Evolutionary conservation across 2,113 vertebrate genomes (phyloP).

Genomic region (Todiramphus chloris): DNA sequence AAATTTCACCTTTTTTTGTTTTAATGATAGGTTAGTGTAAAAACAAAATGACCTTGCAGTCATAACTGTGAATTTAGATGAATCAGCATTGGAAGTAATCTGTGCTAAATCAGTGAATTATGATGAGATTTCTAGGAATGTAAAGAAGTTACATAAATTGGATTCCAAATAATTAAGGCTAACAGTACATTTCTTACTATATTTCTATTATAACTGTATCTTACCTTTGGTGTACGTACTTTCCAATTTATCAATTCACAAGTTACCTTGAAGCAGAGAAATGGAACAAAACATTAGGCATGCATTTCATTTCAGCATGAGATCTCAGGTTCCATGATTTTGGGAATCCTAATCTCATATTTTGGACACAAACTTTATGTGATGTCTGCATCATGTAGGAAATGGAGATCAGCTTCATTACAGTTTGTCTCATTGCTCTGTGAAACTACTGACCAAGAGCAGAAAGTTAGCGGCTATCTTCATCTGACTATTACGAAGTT

Average conservation of each 20-base stretch:
- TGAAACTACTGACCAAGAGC: neutral
- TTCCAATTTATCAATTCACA: too few relatives aligned
- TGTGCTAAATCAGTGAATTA: neutral
- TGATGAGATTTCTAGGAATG: neutral
- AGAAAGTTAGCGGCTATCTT: neutral
- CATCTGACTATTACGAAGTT: neutral
- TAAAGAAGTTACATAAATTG: neutral
- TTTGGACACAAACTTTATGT: neutral
- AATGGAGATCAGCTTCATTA: neutral
- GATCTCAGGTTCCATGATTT: neutral
- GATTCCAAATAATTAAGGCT: neutral
- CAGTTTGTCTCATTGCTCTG: neutral
- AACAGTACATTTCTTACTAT: neutral
- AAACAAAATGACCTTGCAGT: neutral
- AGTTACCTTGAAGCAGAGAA: neutral
- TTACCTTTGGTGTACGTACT: neutral
- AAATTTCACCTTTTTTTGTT: neutral
- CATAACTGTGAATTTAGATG: neutral
- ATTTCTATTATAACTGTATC: neutral
- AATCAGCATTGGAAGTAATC: neutral
- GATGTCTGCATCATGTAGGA: neutral
- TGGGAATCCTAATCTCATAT: neutral
- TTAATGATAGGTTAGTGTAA: neutral
- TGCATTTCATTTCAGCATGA: neutral
- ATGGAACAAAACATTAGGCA: neutral